Evolutionary conservation across 2,113 vertebrate species (phyloP).

Genomic region (Seriola rivoliana): DNA sequence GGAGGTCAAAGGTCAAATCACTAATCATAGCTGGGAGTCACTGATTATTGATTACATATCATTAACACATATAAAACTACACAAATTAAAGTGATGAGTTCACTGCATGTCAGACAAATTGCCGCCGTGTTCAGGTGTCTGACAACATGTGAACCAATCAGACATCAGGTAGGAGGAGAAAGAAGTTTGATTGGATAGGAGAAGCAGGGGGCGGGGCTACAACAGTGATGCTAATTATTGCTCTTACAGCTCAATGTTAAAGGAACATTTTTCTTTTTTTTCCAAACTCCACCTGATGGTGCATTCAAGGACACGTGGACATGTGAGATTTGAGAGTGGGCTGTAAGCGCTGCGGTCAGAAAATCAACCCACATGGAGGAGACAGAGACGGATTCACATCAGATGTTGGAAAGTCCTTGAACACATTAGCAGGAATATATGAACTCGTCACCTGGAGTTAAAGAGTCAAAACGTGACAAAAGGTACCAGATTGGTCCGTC

Average conservation of each 20-base stretch:
- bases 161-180: not conserved
- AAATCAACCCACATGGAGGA: not conserved
- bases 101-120: not conserved
- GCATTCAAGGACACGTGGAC: constrained; percentile 8
- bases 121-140: not conserved
- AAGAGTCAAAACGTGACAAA: not conserved
- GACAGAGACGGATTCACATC: not conserved
- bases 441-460: not conserved
- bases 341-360: not conserved
- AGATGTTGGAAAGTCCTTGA: constrained; percentile 7
- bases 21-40: not conserved
- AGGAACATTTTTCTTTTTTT: not conserved
- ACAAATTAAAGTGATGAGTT: not conserved
- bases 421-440: not conserved
- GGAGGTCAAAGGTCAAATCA: constrained; percentile 3
- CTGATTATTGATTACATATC: constrained; percentile 1
- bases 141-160: not conserved
- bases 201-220: not conserved
- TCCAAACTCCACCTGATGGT: not conserved
- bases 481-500: constrained; percentile 10
- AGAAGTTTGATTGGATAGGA: not conserved
- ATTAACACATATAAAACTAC: not conserved
- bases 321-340: not conserved
- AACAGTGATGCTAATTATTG: not conserved
- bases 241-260: not conserved